Evolutionary conservation across 2,888 invertebrate species (phyloP).

Genomic region (Schizotus pectinicornis): DNA sequence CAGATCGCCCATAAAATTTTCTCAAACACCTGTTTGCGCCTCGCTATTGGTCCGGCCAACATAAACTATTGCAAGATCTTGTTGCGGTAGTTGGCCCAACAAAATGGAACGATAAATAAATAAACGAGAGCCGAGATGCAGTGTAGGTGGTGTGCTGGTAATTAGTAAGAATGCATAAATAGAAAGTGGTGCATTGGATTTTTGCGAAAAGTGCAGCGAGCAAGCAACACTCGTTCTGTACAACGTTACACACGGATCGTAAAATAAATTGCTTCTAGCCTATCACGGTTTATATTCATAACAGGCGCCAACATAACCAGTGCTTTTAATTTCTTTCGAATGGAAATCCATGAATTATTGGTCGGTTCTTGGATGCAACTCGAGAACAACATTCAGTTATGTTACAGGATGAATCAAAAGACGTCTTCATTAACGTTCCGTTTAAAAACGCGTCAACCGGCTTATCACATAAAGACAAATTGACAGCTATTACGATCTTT

Average conservation of each 20-base stretch:
- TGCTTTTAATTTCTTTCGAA: slow-evolving; percentile 1
- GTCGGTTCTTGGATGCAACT: neutral
- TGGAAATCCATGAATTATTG: slow-evolving; percentile 3
- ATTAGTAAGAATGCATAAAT: slow-evolving; percentile 53
- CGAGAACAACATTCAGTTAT: neutral
- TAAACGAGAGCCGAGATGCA: slow-evolving; percentile 34
- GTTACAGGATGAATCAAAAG: neutral
- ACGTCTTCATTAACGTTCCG: neutral
- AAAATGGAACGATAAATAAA: slow-evolving; percentile 40
- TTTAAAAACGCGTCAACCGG: neutral
- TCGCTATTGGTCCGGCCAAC: slow-evolving; percentile 44
- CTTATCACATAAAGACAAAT: neutral
- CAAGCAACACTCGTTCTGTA: slow-evolving; percentile 1
- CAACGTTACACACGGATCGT: neutral
- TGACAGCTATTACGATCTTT: slow-evolving; percentile 15
- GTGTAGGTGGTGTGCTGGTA: slow-evolving; percentile 53
- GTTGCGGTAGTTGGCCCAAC: slow-evolving; percentile 43
- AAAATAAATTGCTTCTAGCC: slow-evolving; percentile 20
- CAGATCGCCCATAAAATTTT: slow-evolving; percentile 46
- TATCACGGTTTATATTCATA: slow-evolving; percentile 19
- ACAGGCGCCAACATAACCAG: slow-evolving; percentile 15
- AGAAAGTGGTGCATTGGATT: slow-evolving; percentile 47
- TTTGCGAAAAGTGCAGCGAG: slow-evolving; percentile 5
- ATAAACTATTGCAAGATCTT: slow-evolving; percentile 36
- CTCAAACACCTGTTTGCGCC: slow-evolving; percentile 47